Evolutionary conservation across 2,113 vertebrate species (phyloP).

Genomic region (Rhineura floridana): DNA sequence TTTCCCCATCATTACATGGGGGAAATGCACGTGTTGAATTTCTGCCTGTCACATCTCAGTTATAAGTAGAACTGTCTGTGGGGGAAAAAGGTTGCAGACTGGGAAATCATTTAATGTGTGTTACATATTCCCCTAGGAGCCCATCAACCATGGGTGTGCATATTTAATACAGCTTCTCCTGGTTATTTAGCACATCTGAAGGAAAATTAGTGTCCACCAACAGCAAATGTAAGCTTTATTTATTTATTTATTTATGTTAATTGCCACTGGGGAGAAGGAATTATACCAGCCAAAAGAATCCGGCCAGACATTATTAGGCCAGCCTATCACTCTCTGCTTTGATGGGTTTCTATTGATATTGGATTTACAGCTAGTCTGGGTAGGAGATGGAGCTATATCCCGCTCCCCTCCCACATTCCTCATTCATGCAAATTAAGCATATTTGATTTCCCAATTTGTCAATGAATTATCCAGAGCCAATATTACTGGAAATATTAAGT

Average conservation of each 20-base stretch:
- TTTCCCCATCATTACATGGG: too few species aligned
- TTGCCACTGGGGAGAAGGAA: background rate
- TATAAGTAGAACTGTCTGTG: too few species aligned
- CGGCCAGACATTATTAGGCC: background rate
- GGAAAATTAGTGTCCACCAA: too few species aligned
- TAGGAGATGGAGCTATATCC: background rate
- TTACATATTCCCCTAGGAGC: too few species aligned
- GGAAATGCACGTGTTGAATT: too few species aligned
- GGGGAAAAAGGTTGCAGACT: too few species aligned
- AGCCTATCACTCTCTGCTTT: background rate
- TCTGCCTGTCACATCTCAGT: too few species aligned
- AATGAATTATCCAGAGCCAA: background rate
- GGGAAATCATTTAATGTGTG: too few species aligned
- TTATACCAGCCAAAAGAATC: background rate
- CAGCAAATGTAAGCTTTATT: background rate
- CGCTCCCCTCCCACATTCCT: background rate
- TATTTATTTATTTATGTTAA: too few species aligned
- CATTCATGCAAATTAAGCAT: background rate
- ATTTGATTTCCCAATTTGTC: background rate
- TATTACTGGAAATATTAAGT: constrained; percentile 1
- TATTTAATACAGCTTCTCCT: background rate
- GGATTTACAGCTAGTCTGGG: background rate
- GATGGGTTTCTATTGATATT: background rate
- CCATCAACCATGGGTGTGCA: too few species aligned
- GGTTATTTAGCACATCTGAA: background rate